Evolutionary conservation across 1,140 invertebrate species (phyloP).

Genomic region (Ceratosolen solmsi): DNA sequence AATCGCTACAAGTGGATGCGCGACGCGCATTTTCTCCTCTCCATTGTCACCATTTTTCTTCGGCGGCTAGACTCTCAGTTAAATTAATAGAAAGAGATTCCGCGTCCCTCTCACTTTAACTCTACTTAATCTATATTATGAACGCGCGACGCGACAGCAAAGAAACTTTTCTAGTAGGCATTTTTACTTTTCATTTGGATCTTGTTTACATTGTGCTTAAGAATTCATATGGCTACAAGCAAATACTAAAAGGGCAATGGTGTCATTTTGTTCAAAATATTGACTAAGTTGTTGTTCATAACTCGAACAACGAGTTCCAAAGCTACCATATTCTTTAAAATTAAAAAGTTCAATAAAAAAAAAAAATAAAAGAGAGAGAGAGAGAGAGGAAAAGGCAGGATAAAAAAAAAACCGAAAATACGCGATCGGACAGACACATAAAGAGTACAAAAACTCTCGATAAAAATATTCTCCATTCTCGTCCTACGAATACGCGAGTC

Average conservation of each 20-base stretch:
- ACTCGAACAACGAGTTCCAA: neutral
- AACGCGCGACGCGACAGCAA: slow-evolving; percentile 5
- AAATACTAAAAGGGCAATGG: neutral
- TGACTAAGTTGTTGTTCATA: neutral
- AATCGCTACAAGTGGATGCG: slow-evolving; percentile 8
- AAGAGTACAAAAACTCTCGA: neutral
- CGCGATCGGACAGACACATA: too few species aligned
- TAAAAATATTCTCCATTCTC: too few species aligned
- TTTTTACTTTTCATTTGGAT: too few species aligned
- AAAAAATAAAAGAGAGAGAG: too few species aligned
- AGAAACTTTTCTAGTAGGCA: neutral
- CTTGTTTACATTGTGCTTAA: too few species aligned
- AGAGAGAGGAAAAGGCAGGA: too few species aligned
- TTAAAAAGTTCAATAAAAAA: too few species aligned
- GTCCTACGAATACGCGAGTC: too few species aligned
- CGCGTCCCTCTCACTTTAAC: slow-evolving; percentile 34
- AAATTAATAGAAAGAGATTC: slow-evolving; percentile 35
- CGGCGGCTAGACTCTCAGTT: slow-evolving; percentile 30
- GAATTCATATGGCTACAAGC: too few species aligned
- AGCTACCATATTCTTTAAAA: too few species aligned
- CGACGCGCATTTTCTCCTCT: neutral
- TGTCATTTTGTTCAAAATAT: slow-evolving; percentile 1
- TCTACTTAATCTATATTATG: slow-evolving; percentile 31
- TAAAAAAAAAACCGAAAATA: too few species aligned
- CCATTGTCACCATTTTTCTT: slow-evolving; percentile 8